Conservation (phyloP, 2,113 vertebrate species). For the Psilopogon haemacephalus region DNA sequence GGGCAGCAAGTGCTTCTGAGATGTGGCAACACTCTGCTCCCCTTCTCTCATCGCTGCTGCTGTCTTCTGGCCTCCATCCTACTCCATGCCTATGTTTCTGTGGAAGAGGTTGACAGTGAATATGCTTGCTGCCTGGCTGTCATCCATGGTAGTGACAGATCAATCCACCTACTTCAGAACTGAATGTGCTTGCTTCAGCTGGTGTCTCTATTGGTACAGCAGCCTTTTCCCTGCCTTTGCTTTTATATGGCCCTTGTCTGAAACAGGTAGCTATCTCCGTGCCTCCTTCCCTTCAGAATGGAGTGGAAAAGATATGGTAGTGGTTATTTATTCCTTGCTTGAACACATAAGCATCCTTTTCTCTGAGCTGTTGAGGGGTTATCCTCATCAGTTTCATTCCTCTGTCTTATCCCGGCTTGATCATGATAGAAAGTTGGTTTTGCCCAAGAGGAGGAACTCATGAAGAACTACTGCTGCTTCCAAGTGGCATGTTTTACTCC, state of each 20-base stretch:
- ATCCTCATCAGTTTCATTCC: neutral
- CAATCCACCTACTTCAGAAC: slow-evolving; percentile 10
- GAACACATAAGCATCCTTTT: neutral
- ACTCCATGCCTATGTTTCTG: neutral
- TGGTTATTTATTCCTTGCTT: neutral
- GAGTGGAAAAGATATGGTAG: neutral
- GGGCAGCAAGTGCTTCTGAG: neutral
- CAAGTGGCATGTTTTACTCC: neutral
- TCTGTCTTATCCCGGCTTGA: neutral
- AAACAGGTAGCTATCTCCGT: neutral
- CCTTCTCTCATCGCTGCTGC: neutral
- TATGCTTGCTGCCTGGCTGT: slow-evolving; percentile 6
- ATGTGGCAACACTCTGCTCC: neutral
- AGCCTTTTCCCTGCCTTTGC: neutral
- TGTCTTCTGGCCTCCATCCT: neutral
- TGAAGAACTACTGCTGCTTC: neutral
- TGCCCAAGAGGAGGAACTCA: neutral
- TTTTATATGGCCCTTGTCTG: accelerated
- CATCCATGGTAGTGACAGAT: neutral
- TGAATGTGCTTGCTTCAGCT: neutral
- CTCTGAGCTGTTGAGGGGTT: neutral
- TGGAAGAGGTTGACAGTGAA: neutral
- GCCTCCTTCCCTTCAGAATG: neutral
- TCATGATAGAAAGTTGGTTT: neutral
- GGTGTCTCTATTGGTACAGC: neutral